A percentile compares a stretch with the other conserved stretches of the same genome.
These are phyloP conservation scores for Lepidurus arcticus DNA, from an alignment of 1,140 invertebrate genomes.

Conservation along the genomic window DNA sequence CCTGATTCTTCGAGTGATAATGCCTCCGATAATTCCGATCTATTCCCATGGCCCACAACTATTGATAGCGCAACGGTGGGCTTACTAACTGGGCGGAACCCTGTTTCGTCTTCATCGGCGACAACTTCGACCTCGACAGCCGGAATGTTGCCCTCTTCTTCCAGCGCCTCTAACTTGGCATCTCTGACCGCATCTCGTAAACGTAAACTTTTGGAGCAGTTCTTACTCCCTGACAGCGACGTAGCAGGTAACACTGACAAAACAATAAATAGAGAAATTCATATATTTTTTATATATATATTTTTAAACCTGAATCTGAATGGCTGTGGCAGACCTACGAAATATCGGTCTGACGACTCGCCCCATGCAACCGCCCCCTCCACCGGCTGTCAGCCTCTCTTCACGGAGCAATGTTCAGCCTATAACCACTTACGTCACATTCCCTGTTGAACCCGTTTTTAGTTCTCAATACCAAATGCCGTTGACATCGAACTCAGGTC, in stretches of 20 bases:
- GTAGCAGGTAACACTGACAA: background rate
- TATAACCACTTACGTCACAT: background rate
- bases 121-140: background rate
- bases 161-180: slow-evolving; percentile 26
- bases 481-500: background rate
- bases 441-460: background rate
- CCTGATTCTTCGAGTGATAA: slow-evolving; percentile 35
- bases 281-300: background rate
- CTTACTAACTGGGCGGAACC: background rate
- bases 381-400: background rate
- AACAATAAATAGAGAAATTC: background rate
- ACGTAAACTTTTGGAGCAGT: slow-evolving; percentile 34
- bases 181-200: slow-evolving; percentile 33
- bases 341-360: background rate
- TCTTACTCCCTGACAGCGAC: slow-evolving; percentile 24
- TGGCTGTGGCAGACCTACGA: background rate
- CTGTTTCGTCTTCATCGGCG: background rate
- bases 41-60: slow-evolving; percentile 35
- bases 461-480: slow-evolving; percentile 14
- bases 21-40: slow-evolving; percentile 35
- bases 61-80: slow-evolving; percentile 22
- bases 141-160: background rate
- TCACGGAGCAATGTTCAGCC: background rate
- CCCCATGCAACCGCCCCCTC: slow-evolving; percentile 22
- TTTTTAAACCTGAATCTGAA: background rate